Percentiles rank a stretch among this genome's conserved stretches.
Conservation (phyloP, 35 echinoderm and acorn worm genomes). For the Heliocidaris erythrogramma region DNA sequence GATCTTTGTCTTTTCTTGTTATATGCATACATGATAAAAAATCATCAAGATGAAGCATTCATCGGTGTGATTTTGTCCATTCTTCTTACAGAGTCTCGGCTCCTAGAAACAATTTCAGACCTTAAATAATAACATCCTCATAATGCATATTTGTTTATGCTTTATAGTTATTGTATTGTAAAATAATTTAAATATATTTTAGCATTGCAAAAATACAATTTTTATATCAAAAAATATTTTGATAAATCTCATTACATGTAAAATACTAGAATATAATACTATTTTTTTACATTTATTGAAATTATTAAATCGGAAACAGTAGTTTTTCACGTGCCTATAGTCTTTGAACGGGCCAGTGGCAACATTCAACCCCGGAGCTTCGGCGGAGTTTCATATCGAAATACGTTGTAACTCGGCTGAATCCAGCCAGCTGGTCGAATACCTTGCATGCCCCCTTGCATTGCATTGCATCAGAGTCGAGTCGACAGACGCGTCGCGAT, state of each 20-base stretch:
- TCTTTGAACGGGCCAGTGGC: neutral
- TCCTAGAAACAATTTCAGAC: neutral
- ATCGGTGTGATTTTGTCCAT: neutral
- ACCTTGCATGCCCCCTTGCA: too few relatives aligned
- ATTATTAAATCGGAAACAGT: neutral
- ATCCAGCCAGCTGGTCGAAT: too few relatives aligned
- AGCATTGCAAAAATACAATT: too few relatives aligned
- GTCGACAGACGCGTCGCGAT: too few relatives aligned
- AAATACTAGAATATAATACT: too few relatives aligned
- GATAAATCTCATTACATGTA: too few relatives aligned
- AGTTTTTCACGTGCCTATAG: neutral
- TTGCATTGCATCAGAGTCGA: too few relatives aligned
- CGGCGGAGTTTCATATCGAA: neutral
- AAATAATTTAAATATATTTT: too few relatives aligned
- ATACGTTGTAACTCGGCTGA: too few relatives aligned
- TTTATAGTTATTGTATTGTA: too few relatives aligned
- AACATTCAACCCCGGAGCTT: neutral
- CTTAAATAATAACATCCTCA: neutral
- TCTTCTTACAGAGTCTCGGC: slow-evolving; percentile 20
- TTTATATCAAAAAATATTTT: too few relatives aligned
- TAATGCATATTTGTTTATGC: neutral
- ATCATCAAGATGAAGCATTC: neutral
- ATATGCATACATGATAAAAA: slow-evolving; percentile 37
- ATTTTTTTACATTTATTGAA: neutral
- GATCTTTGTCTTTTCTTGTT: slow-evolving; percentile 39